These are phyloP conservation scores for Pipistrellus pygmaeus DNA, from an alignment of 2,797 vertebrate species.

Conservation along the genomic window DNA sequence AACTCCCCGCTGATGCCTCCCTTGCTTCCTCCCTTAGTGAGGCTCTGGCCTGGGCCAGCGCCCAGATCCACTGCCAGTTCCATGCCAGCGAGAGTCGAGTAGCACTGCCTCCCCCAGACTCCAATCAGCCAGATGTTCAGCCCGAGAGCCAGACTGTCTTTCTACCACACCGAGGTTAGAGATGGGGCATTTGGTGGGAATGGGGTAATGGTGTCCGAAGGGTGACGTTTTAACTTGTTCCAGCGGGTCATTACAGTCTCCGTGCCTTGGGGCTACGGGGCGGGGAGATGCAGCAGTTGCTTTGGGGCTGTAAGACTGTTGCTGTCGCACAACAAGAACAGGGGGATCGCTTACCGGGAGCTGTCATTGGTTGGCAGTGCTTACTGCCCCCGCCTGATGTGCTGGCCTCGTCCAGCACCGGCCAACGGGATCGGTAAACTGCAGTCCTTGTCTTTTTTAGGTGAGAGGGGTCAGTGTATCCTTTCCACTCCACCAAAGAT, in stretches of 20 bases:
- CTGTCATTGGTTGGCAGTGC: not conserved
- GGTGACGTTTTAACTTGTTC: not conserved
- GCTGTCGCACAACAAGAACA: not conserved
- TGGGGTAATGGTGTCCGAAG: not conserved
- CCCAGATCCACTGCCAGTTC: conserved; percentile 99
- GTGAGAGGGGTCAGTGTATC: conserved; percentile 98
- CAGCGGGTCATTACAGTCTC: not conserved
- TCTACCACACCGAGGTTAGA: conserved; percentile 97
- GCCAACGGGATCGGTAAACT: not conserved
- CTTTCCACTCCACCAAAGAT: conserved; percentile 99
- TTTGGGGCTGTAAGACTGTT: not conserved
- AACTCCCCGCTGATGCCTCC: not conserved
- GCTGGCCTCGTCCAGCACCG: not conserved
- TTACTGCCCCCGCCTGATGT: not conserved
- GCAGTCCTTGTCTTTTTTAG: conserved; percentile 85
- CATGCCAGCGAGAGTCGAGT: conserved; percentile 97
- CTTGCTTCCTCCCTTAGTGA: conserved; percentile 89
- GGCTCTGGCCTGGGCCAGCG: conserved; percentile 98
- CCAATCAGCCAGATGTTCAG: conserved; percentile 96
- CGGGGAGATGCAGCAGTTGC: not conserved
- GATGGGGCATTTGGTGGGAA: not conserved
- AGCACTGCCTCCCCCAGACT: conserved; percentile 91
- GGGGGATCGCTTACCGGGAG: not conserved
- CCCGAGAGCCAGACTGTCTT: conserved; percentile 98
- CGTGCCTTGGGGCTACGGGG: not conserved